Evolutionary conservation across 2,888 invertebrate genomes (phyloP), one percentile per base, ranked within the genome.

Genomic region (Sisyra nigra): DNA sequence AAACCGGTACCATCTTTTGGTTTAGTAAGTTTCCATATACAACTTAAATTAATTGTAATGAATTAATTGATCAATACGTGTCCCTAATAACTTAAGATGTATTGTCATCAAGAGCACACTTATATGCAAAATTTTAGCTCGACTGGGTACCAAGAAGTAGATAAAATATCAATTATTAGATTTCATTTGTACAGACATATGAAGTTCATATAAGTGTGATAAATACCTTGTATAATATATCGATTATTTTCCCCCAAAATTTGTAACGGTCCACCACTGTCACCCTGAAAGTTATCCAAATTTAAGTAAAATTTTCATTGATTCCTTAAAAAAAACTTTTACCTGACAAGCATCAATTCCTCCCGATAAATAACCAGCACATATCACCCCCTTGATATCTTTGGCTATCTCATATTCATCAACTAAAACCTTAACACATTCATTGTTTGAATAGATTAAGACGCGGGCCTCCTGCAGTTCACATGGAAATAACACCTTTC

Each of bases 291-390:
- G 13, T 24, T n/a, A n/a, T n/a, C n/a, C n/a, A n/a, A n/a, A 11
- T 11, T 14, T 18, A 31, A 31, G 13, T 2, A 11, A 30, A 31
- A 13, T 9, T 11, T 30, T 17, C 18, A 18, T 38, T 8, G n/a
- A n/a, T n/a, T n/a, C n/a, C n/a, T n/a, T n/a, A n/a, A n/a, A n/a
- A n/a, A n/a, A n/a, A n/a, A n/a, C n/a, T n/a, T n/a, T 53, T 59
- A 75, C 76, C 68, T 76, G 74, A 53, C 77, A 77, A 1, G 76
- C 71, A 52, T 77, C 77, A 41, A 67, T 70, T 47, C 58, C 71
- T 60, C 58, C 72, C 64, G 45, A 65, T 58, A 57, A 65, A 68
- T 60, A 61, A 1, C 62, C 62, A 49, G 79, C 79, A 55, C 80
- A 80, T 47, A 62, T 57, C 3, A 59, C 67, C 35, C 56, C 52